Base-by-base conservation (phyloP, 2,888 invertebrate species). In the Aspidapion aeneum region DNA sequence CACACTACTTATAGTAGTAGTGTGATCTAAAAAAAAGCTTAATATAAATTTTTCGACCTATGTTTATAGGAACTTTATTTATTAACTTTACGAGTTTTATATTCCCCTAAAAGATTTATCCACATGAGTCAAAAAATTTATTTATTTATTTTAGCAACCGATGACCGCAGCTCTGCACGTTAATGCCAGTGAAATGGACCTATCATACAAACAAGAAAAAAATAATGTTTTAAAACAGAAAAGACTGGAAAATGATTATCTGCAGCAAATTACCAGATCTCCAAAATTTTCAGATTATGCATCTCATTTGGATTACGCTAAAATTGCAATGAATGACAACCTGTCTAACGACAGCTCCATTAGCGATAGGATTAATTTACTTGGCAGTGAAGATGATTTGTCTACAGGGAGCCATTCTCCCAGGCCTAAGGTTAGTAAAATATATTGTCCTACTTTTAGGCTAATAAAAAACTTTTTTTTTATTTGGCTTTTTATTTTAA, bases 351-450 rank as follows among this genome's bases (percentile, higher is more conserved):
- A 85, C 59, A 83, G 82, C 73, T 82, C 82, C 1, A 79, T 83
- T 9, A 82, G 82, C 71, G 84, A 84, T 35, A 67, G 78, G 49
- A 69, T 77, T 18, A 78, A 78, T 66, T 69, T 75, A 2, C 68
- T 76, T 51, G 78, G 78, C 21, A 83, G 83, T 71, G 84, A 84
- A 77, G 87, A 87, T 69, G 86, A 86, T 70, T 69, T 85, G 18
- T 85, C 86, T 1, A 84, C 83, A 58, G 70, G 85, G 2, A 85
- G 82, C 69, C 79, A 83, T 9, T 85, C 85, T 0, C 85, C 85
- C 1, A 77, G 83, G 60, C 72, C 81, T 22, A 12, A 7, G 35
- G 35, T 35, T n/a, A n/a, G n/a, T n/a, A n/a, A n/a, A n/a, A n/a
- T n/a, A n/a, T n/a, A n/a, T n/a, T n/a, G n/a, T n/a, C n/a, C n/a